Evolutionary conservation across 2,113 vertebrate genomes (phyloP), one percentile per base, ranked within the genome.

Genomic region (Callithrix jacchus): DNA sequence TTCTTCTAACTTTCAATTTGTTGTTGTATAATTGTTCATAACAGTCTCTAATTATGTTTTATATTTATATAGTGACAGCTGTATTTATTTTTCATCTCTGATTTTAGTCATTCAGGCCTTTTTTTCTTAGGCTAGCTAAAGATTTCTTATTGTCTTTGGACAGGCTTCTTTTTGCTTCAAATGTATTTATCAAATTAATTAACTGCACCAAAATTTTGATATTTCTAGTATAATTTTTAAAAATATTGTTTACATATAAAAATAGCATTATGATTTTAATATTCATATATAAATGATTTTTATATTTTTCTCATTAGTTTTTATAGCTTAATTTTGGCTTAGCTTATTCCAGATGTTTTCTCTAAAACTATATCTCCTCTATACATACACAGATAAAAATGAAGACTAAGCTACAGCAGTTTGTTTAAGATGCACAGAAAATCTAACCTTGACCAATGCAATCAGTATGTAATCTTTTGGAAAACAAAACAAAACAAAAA

Each of bases 111-210:
- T 68, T 68, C 66, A 68, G 66, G 35, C 35, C 32, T 68, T 68
- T 7, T 32, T 16, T 68, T 35, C 32, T 68, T 68, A 68, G 35
- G 32, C 13, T 68, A 64, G 61, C 25, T 64, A 64, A 64, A 13
- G 4, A 1, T 64, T 64, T 64, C 25, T 64, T 64, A n/a, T n/a
- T n/a, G 27, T 54, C 52, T 64, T 64, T 64, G 30, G 27, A 56
- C 5, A 91, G 61, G 4, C 7, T 94, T 87, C 90, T 21, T 94
- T 8, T 61, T 94, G 12, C 42, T 89, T 89, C 64, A 74, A 70
- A 16, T 61, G 18, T 98, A 16, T 66, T 21, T 98, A 18, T 83
- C 73, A 95, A 96, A 83, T 71, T 37, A 87, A 27, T 47, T 68
- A 84, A 23, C 88, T 23, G 0, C 1, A 45, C 27, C 27, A 0